Percentiles rank a stretch among this genome's conserved stretches.
Conservation (phyloP, 35 echinoderm and acorn worm species). For the Nesometra sesokonis region DNA sequence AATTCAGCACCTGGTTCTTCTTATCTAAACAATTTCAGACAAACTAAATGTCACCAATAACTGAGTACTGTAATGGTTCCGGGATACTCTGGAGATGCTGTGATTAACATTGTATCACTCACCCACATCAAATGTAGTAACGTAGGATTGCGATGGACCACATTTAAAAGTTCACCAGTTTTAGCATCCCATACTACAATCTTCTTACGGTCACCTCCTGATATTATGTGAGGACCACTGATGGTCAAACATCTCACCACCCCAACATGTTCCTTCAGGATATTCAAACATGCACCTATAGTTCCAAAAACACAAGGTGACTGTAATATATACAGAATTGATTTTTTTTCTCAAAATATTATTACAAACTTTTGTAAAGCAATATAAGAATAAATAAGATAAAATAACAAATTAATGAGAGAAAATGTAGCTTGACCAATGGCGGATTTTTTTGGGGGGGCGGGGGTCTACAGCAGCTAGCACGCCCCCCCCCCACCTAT, state of each 20-base stretch:
- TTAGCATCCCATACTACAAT: conserved; percentile 86
- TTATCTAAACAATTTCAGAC: no score
- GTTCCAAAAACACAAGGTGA: background rate
- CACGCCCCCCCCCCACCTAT: no score
- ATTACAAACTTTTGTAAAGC: background rate
- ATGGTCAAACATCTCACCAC: conserved; percentile 64
- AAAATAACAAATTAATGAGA: no score
- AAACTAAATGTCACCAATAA: conserved; percentile 88
- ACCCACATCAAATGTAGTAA: conserved; percentile 89
- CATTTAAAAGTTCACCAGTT: conserved; percentile 72
- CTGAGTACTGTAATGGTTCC: conserved; percentile 67
- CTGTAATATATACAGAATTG: background rate
- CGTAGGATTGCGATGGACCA: conserved; percentile 83
- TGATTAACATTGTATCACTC: conserved; percentile 76
- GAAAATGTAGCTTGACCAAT: no score
- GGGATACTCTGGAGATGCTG: conserved; percentile 82
- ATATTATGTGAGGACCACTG: conserved; percentile 31
- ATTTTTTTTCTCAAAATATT: background rate
- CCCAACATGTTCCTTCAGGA: conserved; percentile 84
- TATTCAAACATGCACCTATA: conserved; percentile 58
- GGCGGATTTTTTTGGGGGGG: no score
- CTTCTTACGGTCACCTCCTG: conserved; percentile 84
- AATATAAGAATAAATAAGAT: background rate
- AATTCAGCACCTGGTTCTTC: no score
- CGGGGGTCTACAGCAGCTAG: no score